Evolutionary conservation across 1,140 invertebrate species (phyloP).

Genomic region (Pomacea maculata): DNA sequence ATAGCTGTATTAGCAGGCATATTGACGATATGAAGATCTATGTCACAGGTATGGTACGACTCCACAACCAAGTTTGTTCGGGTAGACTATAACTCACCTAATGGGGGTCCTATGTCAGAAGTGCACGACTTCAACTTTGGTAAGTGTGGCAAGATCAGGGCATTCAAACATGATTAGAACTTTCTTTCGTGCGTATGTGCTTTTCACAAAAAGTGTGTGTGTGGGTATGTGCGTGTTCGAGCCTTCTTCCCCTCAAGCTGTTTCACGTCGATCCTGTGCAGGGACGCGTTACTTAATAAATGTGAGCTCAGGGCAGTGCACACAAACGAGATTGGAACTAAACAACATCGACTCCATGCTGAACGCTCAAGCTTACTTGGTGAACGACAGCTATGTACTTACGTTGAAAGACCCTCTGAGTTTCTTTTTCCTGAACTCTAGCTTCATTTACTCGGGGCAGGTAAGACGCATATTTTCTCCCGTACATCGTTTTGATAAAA

Average conservation of each 20-base stretch:
- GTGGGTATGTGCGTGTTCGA: not conserved
- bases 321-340: slow-evolving; percentile 26
- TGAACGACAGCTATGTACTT: slow-evolving; percentile 36
- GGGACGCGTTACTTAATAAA: slow-evolving; percentile 48
- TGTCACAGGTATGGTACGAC: slow-evolving; percentile 42
- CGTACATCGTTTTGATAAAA: too few species aligned
- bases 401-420: slow-evolving; percentile 41
- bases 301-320: slow-evolving; percentile 38
- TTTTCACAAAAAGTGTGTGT: not conserved
- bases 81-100: slow-evolving; percentile 30
- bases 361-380: slow-evolving; percentile 25
- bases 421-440: slow-evolving; percentile 38
- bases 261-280: slow-evolving; percentile 12
- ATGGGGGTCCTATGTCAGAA: slow-evolving; percentile 30
- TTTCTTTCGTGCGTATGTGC: not conserved
- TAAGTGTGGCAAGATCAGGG: slow-evolving; percentile 1
- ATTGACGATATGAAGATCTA: not conserved
- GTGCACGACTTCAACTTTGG: slow-evolving; percentile 43
- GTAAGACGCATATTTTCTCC: slow-evolving; percentile 15
- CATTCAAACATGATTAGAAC: not conserved
- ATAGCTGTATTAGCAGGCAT: too few species aligned
- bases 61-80: slow-evolving; percentile 31
- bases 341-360: slow-evolving; percentile 30
- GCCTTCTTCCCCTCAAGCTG: not conserved
- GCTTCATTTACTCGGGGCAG: slow-evolving; percentile 45